Base-by-base conservation (phyloP, 2,888 invertebrate species). In the Rhingia rostrata region DNA sequence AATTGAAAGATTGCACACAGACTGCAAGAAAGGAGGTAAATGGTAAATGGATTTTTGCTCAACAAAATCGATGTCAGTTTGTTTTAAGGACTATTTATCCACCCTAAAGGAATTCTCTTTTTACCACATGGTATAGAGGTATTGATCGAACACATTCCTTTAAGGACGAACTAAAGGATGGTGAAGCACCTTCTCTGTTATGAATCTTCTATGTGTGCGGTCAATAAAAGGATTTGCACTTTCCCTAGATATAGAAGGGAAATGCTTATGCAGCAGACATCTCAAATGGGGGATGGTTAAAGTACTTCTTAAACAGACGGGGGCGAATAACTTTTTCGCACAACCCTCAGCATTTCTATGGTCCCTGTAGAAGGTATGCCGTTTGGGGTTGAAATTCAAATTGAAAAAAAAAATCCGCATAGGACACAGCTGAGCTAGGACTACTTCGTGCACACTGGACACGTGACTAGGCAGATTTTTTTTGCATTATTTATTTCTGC, bases 21-120 rank as follows among this genome's bases (percentile, higher is more conserved):
- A 58, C 63, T 70, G 58, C 47, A 54, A 49, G 47, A 41, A 30
- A 35, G 14, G 30, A 41, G n/a, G 9, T 10, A 7, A 33, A 45
- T 35, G 12, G 35, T 37, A 14, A 5, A 61, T 51, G 56, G 58
- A 58, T 75, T 51, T 32, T 56, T n/a, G 58, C 61, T 12, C 43
- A 33, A 22, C 22, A 56, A 67, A 82, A 66, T 72, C 73, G 78
- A 83, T 78, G 53, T 69, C 43, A 78, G 83, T 79, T 74, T 83
- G 69, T 64, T 69, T 69, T 63, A 74, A 41, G 79, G 69, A 83
- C 78, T 77, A 22, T 22, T 54, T 14, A 47, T 60, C 22, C 69
- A 45, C 45, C 70, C 66, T 72, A 35, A 47, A 47, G 75, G 69
- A 75, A 80, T 73, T 80, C 63, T 4, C 64, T 49, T 45, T 33